Evolutionary conservation across 2,888 invertebrate genomes (phyloP), one percentile per base, ranked within the genome.

Genomic region (Acronicta leporina): DNA sequence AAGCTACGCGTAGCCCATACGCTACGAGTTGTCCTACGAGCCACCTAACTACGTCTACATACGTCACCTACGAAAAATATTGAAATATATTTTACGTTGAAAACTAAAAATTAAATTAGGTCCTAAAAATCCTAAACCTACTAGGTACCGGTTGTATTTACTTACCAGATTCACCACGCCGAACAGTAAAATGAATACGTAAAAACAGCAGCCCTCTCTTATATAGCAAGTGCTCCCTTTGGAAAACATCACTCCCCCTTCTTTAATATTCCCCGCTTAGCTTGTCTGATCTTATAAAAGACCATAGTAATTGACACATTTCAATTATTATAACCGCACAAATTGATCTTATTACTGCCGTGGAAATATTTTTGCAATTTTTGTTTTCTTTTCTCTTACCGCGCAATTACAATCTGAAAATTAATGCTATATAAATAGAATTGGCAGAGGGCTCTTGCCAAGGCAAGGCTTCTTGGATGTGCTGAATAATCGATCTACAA

Each of bases 181-280:
- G 43, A 59, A 15, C 20, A 59, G 42, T 30, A 60, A 82, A 92
- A 86, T 91, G 88, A 73, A 64, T 51, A 55, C 20, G 16, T 62
- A 10, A 62, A 70, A 77, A 73, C 63, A 72, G 64, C 71, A 75
- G 68, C 80, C 59, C 56, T 64, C 76, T 64, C 80, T 89, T 93
- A 84, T 94, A 92, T 90, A 92, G 76, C 57, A 63, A 72, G 63
- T 61, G 62, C 72, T 68, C 75, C 81, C 77, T 50, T 57, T 77
- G 71, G 63, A 89, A 87, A 90, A 90, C 85, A 90, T 79, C 78
- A 74, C 82, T 82, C 86, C 87, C 91, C 89, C 92, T 90, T 87
- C 76, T 89, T 94, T 92, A 94, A 93, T 94, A 94, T 94, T 94
- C 94, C 88, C 89, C 90, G 84, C 88, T 84, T 80, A 76, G 56